phyloP scores from a whole-genome alignment of 2,113 vertebrate genomes.

The Spheniscus mendiculus region DNA sequence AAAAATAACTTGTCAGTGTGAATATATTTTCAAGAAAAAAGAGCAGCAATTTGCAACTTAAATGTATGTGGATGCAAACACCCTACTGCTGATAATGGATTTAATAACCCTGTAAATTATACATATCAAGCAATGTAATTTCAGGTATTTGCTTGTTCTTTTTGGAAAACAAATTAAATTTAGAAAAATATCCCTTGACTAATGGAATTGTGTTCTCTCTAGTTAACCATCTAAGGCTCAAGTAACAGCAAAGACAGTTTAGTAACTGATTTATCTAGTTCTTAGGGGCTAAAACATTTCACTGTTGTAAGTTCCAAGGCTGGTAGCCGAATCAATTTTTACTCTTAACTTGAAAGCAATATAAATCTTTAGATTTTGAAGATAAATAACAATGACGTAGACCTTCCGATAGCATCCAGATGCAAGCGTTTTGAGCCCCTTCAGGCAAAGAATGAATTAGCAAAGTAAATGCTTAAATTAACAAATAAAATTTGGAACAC shows the following conservation, averaged over 20 bases:
- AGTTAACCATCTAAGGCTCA: neutral
- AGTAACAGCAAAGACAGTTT: neutral
- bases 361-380: neutral
- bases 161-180: neutral
- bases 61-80: neutral
- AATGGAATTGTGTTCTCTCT: neutral
- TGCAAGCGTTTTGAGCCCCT: neutral
- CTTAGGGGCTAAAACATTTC: neutral
- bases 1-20: neutral
- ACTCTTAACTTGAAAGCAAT: neutral
- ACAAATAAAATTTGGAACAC: neutral
- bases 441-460: neutral
- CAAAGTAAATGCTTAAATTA: neutral
- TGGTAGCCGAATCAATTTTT: neutral
- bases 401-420: neutral
- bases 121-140: neutral
- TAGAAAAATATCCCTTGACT: neutral
- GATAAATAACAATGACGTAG: neutral
- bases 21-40: conserved; percentile 6
- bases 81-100: neutral
- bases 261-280: neutral
- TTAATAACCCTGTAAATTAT: conserved; percentile 17
- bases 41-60: neutral
- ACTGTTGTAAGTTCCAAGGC: neutral
- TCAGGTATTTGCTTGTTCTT: neutral